Conservation (phyloP, 2,113 vertebrate genomes). For the Vidua macroura region DNA sequence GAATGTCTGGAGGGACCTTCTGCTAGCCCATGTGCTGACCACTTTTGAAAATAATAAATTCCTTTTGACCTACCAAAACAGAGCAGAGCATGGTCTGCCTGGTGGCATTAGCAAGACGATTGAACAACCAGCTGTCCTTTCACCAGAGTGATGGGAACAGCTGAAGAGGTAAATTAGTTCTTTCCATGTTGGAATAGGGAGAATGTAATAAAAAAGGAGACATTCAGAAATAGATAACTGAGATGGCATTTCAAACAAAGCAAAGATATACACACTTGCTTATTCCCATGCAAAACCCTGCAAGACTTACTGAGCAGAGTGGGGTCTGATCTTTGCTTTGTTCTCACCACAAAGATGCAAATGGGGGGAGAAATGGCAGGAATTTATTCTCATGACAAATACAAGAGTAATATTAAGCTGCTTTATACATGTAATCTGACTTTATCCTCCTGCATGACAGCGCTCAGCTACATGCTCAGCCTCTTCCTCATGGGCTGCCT, state of each 20-base stretch:
- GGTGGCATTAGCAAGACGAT: neutral
- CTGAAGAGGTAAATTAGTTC: neutral
- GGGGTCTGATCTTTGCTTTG: neutral
- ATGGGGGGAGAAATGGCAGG: neutral
- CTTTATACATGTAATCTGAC: neutral
- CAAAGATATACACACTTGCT: fast-evolving
- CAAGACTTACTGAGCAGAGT: neutral
- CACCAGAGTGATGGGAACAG: neutral
- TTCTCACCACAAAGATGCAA: neutral
- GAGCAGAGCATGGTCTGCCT: neutral
- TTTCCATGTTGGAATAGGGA: neutral
- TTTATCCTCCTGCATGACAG: neutral
- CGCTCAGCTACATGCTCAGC: fast-evolving
- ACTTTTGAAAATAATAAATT: neutral
- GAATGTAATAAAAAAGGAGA: neutral
- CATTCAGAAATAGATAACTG: neutral
- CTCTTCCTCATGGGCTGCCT: neutral
- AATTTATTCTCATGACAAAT: neutral
- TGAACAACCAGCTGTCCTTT: neutral
- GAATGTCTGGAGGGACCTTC: neutral
- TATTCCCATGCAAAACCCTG: neutral
- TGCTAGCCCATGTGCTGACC: neutral
- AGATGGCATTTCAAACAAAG: neutral
- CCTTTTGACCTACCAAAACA: neutral
- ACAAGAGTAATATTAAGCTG: neutral